A percentile compares a stretch with the other conserved stretches of the same genome.
These are phyloP conservation scores for Myoxocephalus aenaeus DNA, from an alignment of 2,797 vertebrate genomes.

Conservation along the genomic window DNA sequence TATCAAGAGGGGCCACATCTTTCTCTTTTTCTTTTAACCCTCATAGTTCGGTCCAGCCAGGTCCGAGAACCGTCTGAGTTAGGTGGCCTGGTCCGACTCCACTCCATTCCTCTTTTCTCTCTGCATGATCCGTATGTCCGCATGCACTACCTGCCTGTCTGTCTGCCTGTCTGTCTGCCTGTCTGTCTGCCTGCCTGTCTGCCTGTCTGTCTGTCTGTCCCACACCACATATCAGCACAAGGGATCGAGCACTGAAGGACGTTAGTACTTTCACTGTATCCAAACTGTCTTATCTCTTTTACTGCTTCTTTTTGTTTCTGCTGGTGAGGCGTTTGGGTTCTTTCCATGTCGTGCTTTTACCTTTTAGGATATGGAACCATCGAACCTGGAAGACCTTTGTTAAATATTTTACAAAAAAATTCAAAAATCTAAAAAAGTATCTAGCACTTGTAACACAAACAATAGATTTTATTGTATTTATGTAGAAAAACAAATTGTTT, in stretches of 20 bases:
- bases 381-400: conserved; percentile 82
- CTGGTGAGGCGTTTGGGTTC: conserved; percentile 51
- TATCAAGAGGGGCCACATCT: conserved; percentile 57
- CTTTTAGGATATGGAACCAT: conserved; percentile 66
- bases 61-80: conserved; percentile 68
- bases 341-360: conserved; percentile 77
- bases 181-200: conserved; percentile 72
- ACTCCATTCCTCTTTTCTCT: conserved; percentile 63
- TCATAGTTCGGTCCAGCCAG: conserved; percentile 39
- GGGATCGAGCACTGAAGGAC: conserved; percentile 82
- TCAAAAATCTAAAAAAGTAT: conserved; percentile 78
- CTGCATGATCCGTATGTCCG: conserved; percentile 82
- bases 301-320: conserved; percentile 50
- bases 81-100: conserved; percentile 61
- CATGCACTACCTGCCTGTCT: conserved; percentile 68
- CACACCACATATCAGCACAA: conserved; percentile 82
- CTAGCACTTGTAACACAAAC: conserved; percentile 90
- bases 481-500: conserved; percentile 87
- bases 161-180: conserved; percentile 17
- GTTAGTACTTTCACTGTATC: conserved; percentile 75
- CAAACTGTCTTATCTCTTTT: conserved; percentile 48
- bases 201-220: conserved; percentile 72
- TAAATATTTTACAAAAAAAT: conserved; percentile 85
- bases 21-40: conserved; percentile 67
- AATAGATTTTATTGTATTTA: conserved; percentile 90